Conservation (phyloP, 2,888 invertebrate genomes). For the Eupithecia exiguata region DNA sequence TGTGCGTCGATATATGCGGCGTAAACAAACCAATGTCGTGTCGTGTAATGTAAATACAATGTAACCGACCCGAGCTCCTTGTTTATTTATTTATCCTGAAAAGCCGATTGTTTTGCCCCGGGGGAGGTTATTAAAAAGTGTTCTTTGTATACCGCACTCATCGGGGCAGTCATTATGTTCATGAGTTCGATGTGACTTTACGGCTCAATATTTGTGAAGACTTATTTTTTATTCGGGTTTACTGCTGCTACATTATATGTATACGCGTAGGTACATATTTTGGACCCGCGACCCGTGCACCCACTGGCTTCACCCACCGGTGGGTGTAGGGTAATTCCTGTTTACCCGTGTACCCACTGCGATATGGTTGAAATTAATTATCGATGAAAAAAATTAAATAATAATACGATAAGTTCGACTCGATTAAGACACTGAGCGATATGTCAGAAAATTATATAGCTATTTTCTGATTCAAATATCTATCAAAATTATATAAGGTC, state of each 20-base stretch:
- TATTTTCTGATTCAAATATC: too few relatives aligned
- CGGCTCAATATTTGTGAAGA: background rate
- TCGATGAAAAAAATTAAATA: too few relatives aligned
- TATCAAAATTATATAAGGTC: too few relatives aligned
- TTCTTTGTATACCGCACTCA: conserved; percentile 17
- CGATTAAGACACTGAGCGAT: too few relatives aligned
- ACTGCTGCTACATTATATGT: background rate
- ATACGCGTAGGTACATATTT: too few relatives aligned
- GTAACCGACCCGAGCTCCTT: background rate
- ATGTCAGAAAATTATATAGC: too few relatives aligned
- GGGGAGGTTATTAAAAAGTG: conserved; percentile 43
- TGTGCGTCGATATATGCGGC: background rate
- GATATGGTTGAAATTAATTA: too few relatives aligned
- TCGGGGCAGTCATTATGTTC: background rate
- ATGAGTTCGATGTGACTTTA: background rate
- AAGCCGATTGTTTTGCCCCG: conserved; percentile 42
- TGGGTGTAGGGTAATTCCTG: too few relatives aligned
- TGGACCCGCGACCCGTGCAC: too few relatives aligned
- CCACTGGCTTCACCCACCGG: too few relatives aligned
- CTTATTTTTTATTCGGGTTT: background rate
- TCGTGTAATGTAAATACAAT: background rate
- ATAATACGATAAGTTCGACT: too few relatives aligned
- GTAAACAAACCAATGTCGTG: background rate
- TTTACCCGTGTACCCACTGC: too few relatives aligned
- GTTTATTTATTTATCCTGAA: conserved; percentile 36